Percentiles rank a stretch among this genome's conserved stretches.
Evolutionary conservation across 2,797 vertebrate species (phyloP).

Genomic region (Cetoscarus ocellatus): DNA sequence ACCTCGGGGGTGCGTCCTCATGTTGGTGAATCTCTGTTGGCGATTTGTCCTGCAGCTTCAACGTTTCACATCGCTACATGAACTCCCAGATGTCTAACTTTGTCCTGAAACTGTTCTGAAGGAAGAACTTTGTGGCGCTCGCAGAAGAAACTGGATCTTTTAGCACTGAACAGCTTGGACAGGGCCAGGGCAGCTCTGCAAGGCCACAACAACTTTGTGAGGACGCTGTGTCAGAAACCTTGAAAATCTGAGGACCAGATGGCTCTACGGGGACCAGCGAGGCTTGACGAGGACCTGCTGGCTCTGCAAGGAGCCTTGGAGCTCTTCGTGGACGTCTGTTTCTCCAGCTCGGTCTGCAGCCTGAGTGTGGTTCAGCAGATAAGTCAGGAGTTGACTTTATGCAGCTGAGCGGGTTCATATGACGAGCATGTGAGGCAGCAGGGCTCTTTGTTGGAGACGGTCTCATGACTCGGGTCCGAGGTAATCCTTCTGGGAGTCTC

Average conservation of each 20-base stretch:
- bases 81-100: not conserved
- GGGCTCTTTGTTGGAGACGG: constrained; percentile 81
- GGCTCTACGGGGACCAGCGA: not conserved
- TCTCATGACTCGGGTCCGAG: constrained; percentile 90
- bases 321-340: not conserved
- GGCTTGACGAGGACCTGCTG: accelerated
- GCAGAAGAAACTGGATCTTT: too few relatives aligned
- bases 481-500: constrained; percentile 90
- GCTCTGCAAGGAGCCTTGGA: not conserved
- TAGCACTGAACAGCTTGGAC: too few relatives aligned
- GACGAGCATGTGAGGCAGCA: constrained; percentile 89
- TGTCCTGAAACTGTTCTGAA: not conserved
- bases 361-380: constrained; percentile 58
- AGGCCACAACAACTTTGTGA: too few relatives aligned
- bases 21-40: not conserved
- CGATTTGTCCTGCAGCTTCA: not conserved
- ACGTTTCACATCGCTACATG: not conserved
- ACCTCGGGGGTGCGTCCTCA: constrained; percentile 16
- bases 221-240: too few relatives aligned
- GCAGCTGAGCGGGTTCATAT: constrained; percentile 86
- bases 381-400: constrained; percentile 87
- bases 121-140: not conserved
- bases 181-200: not conserved
- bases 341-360: not conserved
- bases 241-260: not conserved